phyloP scores from a whole-genome alignment of 1,140 invertebrate genomes.

The Psix sp. region DNA sequence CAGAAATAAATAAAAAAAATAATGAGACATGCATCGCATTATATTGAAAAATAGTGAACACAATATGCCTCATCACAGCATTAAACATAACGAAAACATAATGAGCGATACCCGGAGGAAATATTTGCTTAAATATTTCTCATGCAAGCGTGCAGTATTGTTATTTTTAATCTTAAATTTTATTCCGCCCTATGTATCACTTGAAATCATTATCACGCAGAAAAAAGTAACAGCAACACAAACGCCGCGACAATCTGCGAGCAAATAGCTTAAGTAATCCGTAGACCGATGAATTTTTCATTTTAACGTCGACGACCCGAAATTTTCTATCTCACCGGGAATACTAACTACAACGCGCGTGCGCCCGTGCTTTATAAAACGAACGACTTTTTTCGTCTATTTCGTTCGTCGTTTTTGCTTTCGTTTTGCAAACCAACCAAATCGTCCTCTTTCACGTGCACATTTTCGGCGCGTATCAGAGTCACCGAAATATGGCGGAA shows the following conservation, averaged over 20 bases:
- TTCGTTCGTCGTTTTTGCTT: conserved; percentile 43
- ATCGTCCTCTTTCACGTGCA: conserved; percentile 58
- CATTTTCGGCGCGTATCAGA: conserved; percentile 56
- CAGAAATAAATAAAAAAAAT: too few species aligned
- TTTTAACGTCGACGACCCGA: conserved; percentile 57
- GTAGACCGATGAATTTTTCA: conserved; percentile 61
- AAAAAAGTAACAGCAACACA: conserved; percentile 52
- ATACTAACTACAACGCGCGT: conserved; percentile 43
- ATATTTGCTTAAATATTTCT: conserved; percentile 37
- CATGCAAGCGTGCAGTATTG: conserved; percentile 19
- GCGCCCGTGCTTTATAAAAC: conserved; percentile 56
- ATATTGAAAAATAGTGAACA: conserved; percentile 6
- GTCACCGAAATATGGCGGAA: conserved; percentile 53
- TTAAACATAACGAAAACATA: conserved; percentile 31
- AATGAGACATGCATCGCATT: background rate
- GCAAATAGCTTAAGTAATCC: conserved; percentile 60
- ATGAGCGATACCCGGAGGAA: conserved; percentile 14
- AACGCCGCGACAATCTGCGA: conserved; percentile 55
- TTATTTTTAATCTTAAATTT: conserved; percentile 57
- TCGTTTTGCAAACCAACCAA: conserved; percentile 40
- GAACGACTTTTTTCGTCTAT: conserved; percentile 47
- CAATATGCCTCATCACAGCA: background rate
- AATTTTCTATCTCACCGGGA: conserved; percentile 57
- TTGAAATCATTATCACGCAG: conserved; percentile 49
- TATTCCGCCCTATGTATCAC: conserved; percentile 46